Evolutionary conservation across 2,888 invertebrate genomes (phyloP), one percentile per base, ranked within the genome.

Genomic region (Molorchus minor): DNA sequence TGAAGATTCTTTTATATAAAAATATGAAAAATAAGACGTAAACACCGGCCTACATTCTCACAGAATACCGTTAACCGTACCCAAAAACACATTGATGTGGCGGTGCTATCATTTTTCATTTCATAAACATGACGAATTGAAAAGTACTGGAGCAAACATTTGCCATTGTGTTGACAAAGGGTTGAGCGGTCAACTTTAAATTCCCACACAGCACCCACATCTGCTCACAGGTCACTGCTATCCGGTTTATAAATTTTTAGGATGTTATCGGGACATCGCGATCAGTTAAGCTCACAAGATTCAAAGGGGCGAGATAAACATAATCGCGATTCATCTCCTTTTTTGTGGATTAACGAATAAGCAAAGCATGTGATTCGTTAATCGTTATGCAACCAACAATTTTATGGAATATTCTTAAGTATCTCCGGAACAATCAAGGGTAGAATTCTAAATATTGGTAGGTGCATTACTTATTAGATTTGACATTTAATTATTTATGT

Each of bases 121-220:
- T 45, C 29, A 46, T 51, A 57, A 57, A 51, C 57, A 52, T 20
- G 45, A 53, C 40, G 46, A 47, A 63, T 65, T 54, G 57, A 66
- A 65, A 66, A 62, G 70, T 73, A 70, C 72, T 65, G 68, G 70
- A 68, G 70, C 72, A 72, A 73, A 73, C 67, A 68, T 70, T 64
- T 70, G 64, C 56, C 63, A 62, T 70, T 70, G 68, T 69, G 64
- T 54, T 25, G 63, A 58, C 64, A 69, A 75, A 74, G 73, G 75
- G 73, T 73, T 74, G 60, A 66, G 61, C 40, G 59, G 61, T 61
- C 60, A 64, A 66, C 46, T 45, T 40, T 60, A 62, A 43, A 70
- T 71, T 72, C 73, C 72, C 74, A 72, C 74, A 74, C 72, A 64
- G 63, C 72, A 66, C 72, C 71, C 71, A 71, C 73, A 73, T 73